Evolutionary conservation across 2,888 invertebrate species (phyloP).

Genomic region (Mythimna impura): DNA sequence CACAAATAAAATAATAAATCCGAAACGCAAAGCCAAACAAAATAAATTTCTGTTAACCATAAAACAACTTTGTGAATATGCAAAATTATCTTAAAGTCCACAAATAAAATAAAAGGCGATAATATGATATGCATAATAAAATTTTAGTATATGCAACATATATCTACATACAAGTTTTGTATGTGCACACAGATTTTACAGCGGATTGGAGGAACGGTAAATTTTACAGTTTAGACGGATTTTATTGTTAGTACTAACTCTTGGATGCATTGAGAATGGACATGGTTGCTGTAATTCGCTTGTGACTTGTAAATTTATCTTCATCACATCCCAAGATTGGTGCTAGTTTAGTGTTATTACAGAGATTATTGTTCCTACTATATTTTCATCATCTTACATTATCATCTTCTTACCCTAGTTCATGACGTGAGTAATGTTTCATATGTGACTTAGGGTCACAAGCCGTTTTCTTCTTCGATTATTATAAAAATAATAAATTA

Average conservation of each 20-base stretch:
- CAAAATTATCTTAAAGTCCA: constrained; percentile 47
- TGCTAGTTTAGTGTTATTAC: neutral
- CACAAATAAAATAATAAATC: constrained; percentile 42
- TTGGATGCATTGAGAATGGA: constrained; percentile 49
- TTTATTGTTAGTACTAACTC: constrained; percentile 66
- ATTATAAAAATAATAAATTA: too few species aligned
- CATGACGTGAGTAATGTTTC: too few species aligned
- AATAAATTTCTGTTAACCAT: constrained; percentile 26
- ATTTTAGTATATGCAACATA: constrained; percentile 34
- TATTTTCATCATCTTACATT: too few species aligned
- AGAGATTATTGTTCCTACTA: too few species aligned
- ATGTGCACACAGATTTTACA: constrained; percentile 62
- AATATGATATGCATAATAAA: constrained; percentile 58
- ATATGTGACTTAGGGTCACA: too few species aligned
- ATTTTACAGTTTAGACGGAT: constrained; percentile 68
- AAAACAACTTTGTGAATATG: constrained; percentile 41
- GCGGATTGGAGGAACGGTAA: constrained; percentile 62
- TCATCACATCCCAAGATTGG: neutral
- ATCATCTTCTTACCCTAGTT: too few species aligned
- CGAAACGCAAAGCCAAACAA: constrained; percentile 21
- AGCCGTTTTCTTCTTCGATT: too few species aligned
- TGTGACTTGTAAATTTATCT: neutral
- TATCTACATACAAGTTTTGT: constrained; percentile 12
- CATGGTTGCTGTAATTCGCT: constrained; percentile 12
- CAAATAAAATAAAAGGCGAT: constrained; percentile 59